A percentile compares a stretch with the other conserved stretches of the same genome.
Evolutionary conservation across 2,888 invertebrate species (phyloP).

Genomic region (Schrankia costaestrigalis): DNA sequence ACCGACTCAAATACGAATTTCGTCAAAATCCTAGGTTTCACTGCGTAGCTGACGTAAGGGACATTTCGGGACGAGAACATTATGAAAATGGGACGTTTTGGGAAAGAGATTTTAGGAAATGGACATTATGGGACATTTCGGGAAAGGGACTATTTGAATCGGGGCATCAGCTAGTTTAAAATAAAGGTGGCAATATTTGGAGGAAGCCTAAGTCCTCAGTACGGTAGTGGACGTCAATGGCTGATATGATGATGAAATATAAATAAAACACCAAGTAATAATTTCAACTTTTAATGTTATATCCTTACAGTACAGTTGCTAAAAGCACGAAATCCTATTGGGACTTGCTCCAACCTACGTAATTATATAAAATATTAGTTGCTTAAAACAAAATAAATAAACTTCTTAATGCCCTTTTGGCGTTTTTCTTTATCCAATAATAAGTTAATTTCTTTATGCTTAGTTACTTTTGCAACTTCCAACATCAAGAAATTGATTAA

Average conservation of each 20-base stretch:
- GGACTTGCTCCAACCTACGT: conserved; percentile 62
- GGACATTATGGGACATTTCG: too few relatives aligned
- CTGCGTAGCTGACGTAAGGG: too few relatives aligned
- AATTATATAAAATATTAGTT: conserved; percentile 75
- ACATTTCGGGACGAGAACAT: too few relatives aligned
- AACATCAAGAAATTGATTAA: conserved; percentile 70
- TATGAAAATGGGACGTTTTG: too few relatives aligned
- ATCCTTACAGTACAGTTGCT: conserved; percentile 67
- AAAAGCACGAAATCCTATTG: conserved; percentile 69
- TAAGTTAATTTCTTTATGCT: conserved; percentile 68
- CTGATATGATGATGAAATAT: not conserved
- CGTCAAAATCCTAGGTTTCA: too few relatives aligned
- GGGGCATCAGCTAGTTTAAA: too few relatives aligned
- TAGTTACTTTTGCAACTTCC: conserved; percentile 67
- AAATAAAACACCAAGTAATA: conserved; percentile 38
- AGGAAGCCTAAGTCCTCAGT: too few relatives aligned
- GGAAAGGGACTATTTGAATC: too few relatives aligned
- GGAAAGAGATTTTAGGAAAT: too few relatives aligned
- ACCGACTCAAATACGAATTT: too few relatives aligned
- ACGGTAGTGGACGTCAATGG: too few relatives aligned
- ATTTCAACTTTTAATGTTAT: conserved; percentile 64
- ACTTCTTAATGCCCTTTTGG: conserved; percentile 70
- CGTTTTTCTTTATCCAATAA: conserved; percentile 59
- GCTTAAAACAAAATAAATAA: conserved; percentile 78
- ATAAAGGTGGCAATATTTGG: too few relatives aligned